Percentiles rank a stretch among this genome's conserved stretches.
phyloP scores from a whole-genome alignment of 1,140 invertebrate species.

The Drosophila virilis region DNA sequence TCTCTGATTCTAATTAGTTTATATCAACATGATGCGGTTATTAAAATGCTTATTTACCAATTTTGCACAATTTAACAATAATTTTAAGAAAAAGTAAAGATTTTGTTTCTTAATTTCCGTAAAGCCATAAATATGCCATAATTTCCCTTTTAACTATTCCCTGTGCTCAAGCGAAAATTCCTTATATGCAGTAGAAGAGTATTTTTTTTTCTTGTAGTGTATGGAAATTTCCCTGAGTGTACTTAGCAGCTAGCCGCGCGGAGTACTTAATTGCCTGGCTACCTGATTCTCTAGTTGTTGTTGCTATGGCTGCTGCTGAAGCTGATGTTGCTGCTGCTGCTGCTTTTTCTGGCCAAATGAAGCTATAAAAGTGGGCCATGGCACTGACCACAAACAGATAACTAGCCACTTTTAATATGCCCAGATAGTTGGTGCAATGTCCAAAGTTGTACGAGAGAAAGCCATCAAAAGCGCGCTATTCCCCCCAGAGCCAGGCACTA shows the following conservation, averaged over 20 bases:
- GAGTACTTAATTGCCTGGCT: slow-evolving; percentile 40
- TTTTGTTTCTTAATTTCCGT: no score
- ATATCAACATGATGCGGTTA: no score
- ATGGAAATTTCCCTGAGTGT: slow-evolving; percentile 13
- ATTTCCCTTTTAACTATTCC: no score
- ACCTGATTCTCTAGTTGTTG: slow-evolving; percentile 15
- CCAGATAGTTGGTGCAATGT: slow-evolving; percentile 61
- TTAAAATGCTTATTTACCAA: no score
- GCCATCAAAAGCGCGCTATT: slow-evolving; percentile 71
- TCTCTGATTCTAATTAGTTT: no score
- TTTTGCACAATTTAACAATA: no score
- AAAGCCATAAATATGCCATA: no score
- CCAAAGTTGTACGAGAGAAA: slow-evolving; percentile 64
- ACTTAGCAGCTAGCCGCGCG: not conserved
- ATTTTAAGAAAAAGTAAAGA: no score
- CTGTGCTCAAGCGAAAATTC: no score
- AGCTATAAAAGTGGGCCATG: slow-evolving; percentile 76
- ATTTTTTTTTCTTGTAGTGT: not conserved
- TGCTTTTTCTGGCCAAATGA: slow-evolving; percentile 57
- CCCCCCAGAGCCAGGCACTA: slow-evolving; percentile 60
- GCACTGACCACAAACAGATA: slow-evolving; percentile 65
- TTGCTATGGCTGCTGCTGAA: slow-evolving; percentile 5
- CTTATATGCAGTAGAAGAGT: no score
- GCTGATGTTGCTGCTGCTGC: slow-evolving; percentile 8
- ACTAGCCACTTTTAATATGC: slow-evolving; percentile 65